Evolutionary conservation across 2,797 vertebrate species (phyloP), one percentile per base, ranked within the genome.

Genomic region (Vultur gryphus): DNA sequence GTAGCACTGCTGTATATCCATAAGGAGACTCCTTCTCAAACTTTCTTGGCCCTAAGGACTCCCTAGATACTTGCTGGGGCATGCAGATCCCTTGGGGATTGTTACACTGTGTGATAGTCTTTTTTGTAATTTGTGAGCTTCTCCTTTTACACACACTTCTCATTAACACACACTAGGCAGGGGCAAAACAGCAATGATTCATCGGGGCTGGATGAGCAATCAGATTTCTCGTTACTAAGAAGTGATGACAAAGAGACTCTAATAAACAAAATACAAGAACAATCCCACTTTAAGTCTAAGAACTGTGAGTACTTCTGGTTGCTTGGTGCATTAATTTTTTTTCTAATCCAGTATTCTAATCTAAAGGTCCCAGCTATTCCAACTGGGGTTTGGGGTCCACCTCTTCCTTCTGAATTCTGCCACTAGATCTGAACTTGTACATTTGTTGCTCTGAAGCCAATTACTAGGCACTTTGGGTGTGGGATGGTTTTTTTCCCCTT

Each of bases 51-150:
- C 26, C 44, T 16, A 44, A 67, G 55, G n/a, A 48, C 55, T 44
- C 31, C 37, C 29, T 12, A 13, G 31, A 26, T 29, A 6, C 49
- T 33, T 73, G 13, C 41, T 49, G 43, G 43, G 33, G 8, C 19
- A 31, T 1, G 2, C 4, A 13, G 58, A 21, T 54, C 44, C 46
- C 51, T 51, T 58, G 46, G 66, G 48, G 43, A 54, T 7, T 29
- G 39, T 67, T 19, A 13, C 20, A 17, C 29, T 29, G 26, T 4
- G 41, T 9, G 7, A 41, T 0, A 29, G 9, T 5, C 4, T 1
- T 5, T 16, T n/a, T 28, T 37, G n/a, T 26, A 13, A 21, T 37
- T 69, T 41, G 21, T 72, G 61, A 48, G 4, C 11, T 54, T 87
- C 66, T 71, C 58, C 20, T 69, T 37, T 37, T 37, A 37, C 35